Evolutionary conservation across 2,797 vertebrate genomes (phyloP), one percentile per base, ranked within the genome.

Genomic region (Picus viridis): DNA sequence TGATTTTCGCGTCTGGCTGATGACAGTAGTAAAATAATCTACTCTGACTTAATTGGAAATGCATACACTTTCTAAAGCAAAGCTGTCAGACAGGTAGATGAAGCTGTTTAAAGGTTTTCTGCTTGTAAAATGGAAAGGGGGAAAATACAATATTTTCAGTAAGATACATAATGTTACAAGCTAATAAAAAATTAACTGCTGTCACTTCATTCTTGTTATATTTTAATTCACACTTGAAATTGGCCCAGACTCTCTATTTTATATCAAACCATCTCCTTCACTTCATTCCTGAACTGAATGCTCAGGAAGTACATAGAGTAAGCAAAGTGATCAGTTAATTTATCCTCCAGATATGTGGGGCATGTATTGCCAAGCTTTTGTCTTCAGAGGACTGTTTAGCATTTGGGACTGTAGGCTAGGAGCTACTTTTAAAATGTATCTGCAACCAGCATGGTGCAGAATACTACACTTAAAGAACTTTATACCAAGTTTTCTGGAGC

Each of bases 161-260:
- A 91, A 75, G 76, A 90, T 90, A 92, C 41, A 83, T 89, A 94
- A 96, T 73, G 73, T 77, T 95, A 82, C 64, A 71, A 89, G 94
- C 88, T 90, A 86, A 88, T 90, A 83, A 72, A 75, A 95, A 87
- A 93, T 74, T 62, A 96, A 75, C 87, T 90, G 70, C 83, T 80
- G 5, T 87, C 9, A 7, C 51, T 41, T 85, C 72, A 41, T 41
- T 77, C 90, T 86, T 77, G 56, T 86, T 88, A 77, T 86, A 91
- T 92, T 88, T 93, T 93, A 93, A 93, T 96, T 93, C 75, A 62
- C 51, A 65, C 75, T 51, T 43, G 12, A 93, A 91, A 90, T 77
- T 58, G 80, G 41, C 41, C 41, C 56, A 95, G 69, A 56, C 78
- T 91, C 70, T 15, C 81, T 93, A 81, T 83, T 95, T 88, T 93